Base-by-base conservation (phyloP, 2,888 invertebrate species). In the Orthosia gothica region DNA sequence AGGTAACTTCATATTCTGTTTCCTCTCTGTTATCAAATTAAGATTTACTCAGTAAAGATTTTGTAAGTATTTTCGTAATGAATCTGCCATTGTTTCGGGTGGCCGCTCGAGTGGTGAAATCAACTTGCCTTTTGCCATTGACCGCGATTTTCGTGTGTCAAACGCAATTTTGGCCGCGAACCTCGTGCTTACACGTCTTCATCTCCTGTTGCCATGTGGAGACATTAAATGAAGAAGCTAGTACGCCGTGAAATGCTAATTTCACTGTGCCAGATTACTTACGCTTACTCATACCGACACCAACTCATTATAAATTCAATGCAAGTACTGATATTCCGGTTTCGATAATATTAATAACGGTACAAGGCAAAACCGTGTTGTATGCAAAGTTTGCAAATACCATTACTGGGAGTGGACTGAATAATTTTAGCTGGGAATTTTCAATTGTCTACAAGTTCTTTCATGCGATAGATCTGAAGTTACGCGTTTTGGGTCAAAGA, bases 51-150 rank as follows among this genome's bases (percentile, higher is more conserved):
- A 20, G 40, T 87, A 74, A 86, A 82, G 71, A 85, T 86, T 89
- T 89, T 88, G 89, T 83, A 90, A 86, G 73, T 85, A 81, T 89
- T 91, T 89, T 90, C 89, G 90, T 89, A 91, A 92, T 87, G 88
- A 87, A 87, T 88, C 84, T 80, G 78, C 91, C 84, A 92, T 93
- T 93, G 93, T 94, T 91, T 91, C 90, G 89, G 91, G 88, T 91
- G 91, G 90, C 90, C 91, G 91, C 87, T 85, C 91, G 90, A 91
- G 87, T 92, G 91, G 88, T 89, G 91, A 93, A 93, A 93, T 90
- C 88, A 86, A 87, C 87, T 89, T 91, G 89, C 89, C 89, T 88
- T 89, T 82, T 91, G 87, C 89, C 89, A 91, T 92, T 92, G 92
- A 92, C 92, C 91, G 88, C 89, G 85, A 89, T 92, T 85, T 84